Conservation (phyloP, 1,140 invertebrate species). For the Agrilus planipennis region DNA sequence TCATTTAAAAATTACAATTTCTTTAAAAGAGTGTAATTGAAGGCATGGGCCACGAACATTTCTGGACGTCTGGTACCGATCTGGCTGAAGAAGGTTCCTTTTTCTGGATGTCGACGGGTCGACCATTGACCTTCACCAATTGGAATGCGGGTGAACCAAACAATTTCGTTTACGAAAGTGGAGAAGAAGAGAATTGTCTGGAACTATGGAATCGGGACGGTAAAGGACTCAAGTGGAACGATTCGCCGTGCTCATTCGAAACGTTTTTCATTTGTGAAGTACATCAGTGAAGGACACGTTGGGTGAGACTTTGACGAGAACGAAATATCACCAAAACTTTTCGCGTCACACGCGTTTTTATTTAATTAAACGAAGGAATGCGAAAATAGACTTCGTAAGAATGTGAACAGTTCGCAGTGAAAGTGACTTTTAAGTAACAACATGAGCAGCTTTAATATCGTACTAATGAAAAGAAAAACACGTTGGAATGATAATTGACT, state of each 20-base stretch:
- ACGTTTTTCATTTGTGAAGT: slow-evolving; percentile 87
- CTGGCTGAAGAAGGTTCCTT: slow-evolving; percentile 79
- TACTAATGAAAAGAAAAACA: too few relatives aligned
- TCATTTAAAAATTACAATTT: background rate
- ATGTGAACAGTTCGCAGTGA: too few relatives aligned
- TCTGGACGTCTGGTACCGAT: slow-evolving; percentile 87
- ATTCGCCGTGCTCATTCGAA: slow-evolving; percentile 84
- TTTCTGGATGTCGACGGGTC: slow-evolving; percentile 86
- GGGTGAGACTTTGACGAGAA: too few relatives aligned
- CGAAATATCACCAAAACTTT: too few relatives aligned
- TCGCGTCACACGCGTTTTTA: too few relatives aligned
- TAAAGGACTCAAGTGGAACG: slow-evolving; percentile 86
- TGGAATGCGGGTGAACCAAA: slow-evolving; percentile 87
- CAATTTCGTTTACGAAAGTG: slow-evolving; percentile 85
- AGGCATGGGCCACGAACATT: slow-evolving; percentile 80
- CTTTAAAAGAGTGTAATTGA: slow-evolving; percentile 20
- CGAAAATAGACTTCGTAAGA: too few relatives aligned
- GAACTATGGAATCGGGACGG: slow-evolving; percentile 86
- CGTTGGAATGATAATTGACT: too few relatives aligned
- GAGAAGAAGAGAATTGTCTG: slow-evolving; percentile 82
- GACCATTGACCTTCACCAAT: slow-evolving; percentile 79
- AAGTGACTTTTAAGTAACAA: too few relatives aligned
- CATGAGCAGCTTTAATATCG: too few relatives aligned
- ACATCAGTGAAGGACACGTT: slow-evolving; percentile 43
- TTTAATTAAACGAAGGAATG: too few relatives aligned